phyloP scores from a whole-genome alignment of 1,140 invertebrate genomes.

The Ericerus pela region DNA sequence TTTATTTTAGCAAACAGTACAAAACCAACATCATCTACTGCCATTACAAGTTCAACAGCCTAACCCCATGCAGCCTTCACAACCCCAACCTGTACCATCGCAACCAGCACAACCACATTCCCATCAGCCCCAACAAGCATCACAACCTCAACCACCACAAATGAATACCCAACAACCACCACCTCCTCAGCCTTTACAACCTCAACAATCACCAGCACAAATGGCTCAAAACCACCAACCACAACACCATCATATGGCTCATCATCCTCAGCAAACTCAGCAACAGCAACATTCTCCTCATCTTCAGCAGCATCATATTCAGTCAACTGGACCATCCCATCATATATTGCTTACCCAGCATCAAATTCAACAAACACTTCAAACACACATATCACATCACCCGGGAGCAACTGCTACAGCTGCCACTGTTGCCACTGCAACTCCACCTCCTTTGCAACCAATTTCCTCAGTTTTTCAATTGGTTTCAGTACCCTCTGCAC shows the following conservation, averaged over 20 bases:
- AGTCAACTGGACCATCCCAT: background rate
- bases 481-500: background rate
- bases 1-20: background rate
- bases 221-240: background rate
- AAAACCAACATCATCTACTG: background rate
- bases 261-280: background rate
- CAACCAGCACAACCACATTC: constrained; percentile 1
- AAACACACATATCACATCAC: constrained; percentile 30
- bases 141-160: constrained; percentile 3
- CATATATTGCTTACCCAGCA: constrained; percentile 1
- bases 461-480: background rate
- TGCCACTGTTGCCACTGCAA: constrained; percentile 27
- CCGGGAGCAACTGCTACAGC: constrained; percentile 27
- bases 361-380: background rate
- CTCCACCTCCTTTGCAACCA: constrained; percentile 5
- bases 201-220: background rate
- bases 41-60: constrained; percentile 2
- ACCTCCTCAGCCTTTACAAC: background rate
- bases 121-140: constrained; percentile 3
- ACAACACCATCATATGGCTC: background rate
- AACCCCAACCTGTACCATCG: background rate
- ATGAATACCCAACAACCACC: background rate
- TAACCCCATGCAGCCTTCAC: background rate
- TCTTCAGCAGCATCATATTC: background rate
- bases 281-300: background rate